These are phyloP conservation scores for Acrobasis repandana DNA, from an alignment of 2,888 invertebrate species.

Conservation along the genomic window DNA sequence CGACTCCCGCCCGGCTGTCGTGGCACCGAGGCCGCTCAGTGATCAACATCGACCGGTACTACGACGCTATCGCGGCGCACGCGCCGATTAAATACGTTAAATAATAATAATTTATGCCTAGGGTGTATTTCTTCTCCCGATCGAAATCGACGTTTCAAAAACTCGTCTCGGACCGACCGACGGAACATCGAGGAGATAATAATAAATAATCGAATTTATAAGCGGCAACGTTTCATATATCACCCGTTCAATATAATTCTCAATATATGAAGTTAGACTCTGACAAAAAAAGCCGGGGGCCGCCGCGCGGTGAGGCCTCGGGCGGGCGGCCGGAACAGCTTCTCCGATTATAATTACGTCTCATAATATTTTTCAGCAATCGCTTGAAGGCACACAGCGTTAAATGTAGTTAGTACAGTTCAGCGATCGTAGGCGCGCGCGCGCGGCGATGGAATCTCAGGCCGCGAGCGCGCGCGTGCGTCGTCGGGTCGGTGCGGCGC, in stretches of 20 bases:
- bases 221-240: slow-evolving; percentile 83
- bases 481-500: slow-evolving; percentile 22
- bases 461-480: slow-evolving; percentile 56
- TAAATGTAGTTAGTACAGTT: slow-evolving; percentile 84
- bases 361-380: slow-evolving; percentile 86
- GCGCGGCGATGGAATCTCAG: slow-evolving; percentile 58
- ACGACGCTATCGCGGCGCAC: slow-evolving; percentile 73
- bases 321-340: slow-evolving; percentile 69
- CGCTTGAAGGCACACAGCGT: slow-evolving; percentile 93
- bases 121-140: slow-evolving; percentile 82
- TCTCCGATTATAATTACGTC: slow-evolving; percentile 77
- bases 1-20: slow-evolving; percentile 32
- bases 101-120: slow-evolving; percentile 74
- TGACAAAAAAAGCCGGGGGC: slow-evolving; percentile 66
- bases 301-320: slow-evolving; percentile 71
- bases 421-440: slow-evolving; percentile 70
- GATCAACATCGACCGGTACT: slow-evolving; percentile 78
- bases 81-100: slow-evolving; percentile 74
- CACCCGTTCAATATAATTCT: slow-evolving; percentile 82
- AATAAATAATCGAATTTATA: slow-evolving; percentile 78
- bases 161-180: slow-evolving; percentile 81
- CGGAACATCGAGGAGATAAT: slow-evolving; percentile 80
- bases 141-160: slow-evolving; percentile 81
- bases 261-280: slow-evolving; percentile 81
- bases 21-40: slow-evolving; percentile 53